Percentiles rank a stretch among this genome's conserved stretches.
Conservation (phyloP, 2,888 invertebrate genomes). For the Cremastinae sp. region DNA sequence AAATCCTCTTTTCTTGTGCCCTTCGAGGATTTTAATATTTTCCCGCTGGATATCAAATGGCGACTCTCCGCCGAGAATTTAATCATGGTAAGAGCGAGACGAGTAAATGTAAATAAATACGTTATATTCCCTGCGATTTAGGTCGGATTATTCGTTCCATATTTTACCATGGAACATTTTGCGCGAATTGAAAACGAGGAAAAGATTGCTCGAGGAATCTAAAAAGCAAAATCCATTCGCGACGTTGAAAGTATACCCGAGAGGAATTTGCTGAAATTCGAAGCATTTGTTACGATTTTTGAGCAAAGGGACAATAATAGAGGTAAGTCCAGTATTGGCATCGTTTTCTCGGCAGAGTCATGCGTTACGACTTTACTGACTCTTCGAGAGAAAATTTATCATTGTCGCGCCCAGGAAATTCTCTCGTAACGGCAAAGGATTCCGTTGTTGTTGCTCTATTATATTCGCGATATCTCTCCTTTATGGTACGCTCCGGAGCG, state of each 20-base stretch:
- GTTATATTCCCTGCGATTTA: neutral
- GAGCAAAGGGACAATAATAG: slow-evolving; percentile 22
- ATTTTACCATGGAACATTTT: too few species aligned
- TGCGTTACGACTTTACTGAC: slow-evolving; percentile 65
- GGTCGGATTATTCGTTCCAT: too few species aligned
- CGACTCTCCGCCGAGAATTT: neutral
- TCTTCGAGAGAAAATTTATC: slow-evolving; percentile 66
- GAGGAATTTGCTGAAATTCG: slow-evolving; percentile 12
- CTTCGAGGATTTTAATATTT: slow-evolving; percentile 5
- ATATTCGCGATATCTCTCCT: slow-evolving; percentile 14
- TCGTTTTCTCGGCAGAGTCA: slow-evolving; percentile 52
- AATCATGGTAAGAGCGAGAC: neutral
- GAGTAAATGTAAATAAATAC: slow-evolving; percentile 10
- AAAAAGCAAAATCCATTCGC: too few species aligned
- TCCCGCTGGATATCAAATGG: neutral
- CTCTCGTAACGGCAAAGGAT: slow-evolving; percentile 14
- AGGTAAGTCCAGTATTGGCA: slow-evolving; percentile 53
- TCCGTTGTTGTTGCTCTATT: neutral
- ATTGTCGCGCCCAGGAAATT: slow-evolving; percentile 42
- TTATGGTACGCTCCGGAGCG: slow-evolving; percentile 4
- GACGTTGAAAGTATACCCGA: too few species aligned
- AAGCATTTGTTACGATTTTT: slow-evolving; percentile 30
- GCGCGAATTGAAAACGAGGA: too few species aligned
- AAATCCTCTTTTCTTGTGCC: slow-evolving; percentile 37
- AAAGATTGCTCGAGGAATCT: too few species aligned